Percentiles rank a stretch among this genome's conserved stretches.
These are phyloP conservation scores for Diabrotica balteata DNA, from an alignment of 2,888 invertebrate species.

Conservation along the genomic window DNA sequence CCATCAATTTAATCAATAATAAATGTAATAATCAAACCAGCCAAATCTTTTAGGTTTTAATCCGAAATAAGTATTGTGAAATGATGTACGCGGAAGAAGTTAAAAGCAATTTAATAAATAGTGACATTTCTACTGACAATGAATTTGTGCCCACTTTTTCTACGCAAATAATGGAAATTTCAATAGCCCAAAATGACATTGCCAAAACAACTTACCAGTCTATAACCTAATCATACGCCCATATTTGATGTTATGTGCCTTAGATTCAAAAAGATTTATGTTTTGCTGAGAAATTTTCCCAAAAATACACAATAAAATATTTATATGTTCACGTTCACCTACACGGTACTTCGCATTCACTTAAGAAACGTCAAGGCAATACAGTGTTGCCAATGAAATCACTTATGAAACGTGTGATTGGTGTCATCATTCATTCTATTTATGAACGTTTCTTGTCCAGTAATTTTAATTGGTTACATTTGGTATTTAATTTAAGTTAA, in stretches of 20 bases:
- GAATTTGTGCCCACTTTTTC: constrained; percentile 45
- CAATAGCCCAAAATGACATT: constrained; percentile 38
- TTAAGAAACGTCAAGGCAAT: constrained; percentile 36
- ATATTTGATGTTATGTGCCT: constrained; percentile 34
- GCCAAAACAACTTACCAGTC: constrained; percentile 30
- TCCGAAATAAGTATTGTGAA: neutral
- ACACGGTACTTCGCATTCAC: constrained; percentile 48
- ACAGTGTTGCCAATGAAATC: constrained; percentile 12
- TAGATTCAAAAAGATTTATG: constrained; percentile 33
- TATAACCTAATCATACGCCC: constrained; percentile 47
- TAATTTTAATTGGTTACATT: too few species aligned
- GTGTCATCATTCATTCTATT: neutral
- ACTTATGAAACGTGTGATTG: too few species aligned
- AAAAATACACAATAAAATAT: constrained; percentile 42
- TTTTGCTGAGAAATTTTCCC: constrained; percentile 30
- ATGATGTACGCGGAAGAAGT: constrained; percentile 23
- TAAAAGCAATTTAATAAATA: constrained; percentile 31
- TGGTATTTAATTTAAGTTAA: too few species aligned
- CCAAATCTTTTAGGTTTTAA: neutral
- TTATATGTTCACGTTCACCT: constrained; percentile 50
- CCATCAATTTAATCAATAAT: constrained; percentile 40
- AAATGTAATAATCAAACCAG: constrained; percentile 29
- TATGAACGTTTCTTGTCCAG: neutral
- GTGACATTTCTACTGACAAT: constrained; percentile 46
- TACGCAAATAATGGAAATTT: constrained; percentile 40